Percentiles rank a stretch among this genome's conserved stretches.
These are phyloP conservation scores for Tokudaia tokunoshimensis DNA, from an alignment of 2,797 vertebrate genomes.

Conservation along the genomic window DNA sequence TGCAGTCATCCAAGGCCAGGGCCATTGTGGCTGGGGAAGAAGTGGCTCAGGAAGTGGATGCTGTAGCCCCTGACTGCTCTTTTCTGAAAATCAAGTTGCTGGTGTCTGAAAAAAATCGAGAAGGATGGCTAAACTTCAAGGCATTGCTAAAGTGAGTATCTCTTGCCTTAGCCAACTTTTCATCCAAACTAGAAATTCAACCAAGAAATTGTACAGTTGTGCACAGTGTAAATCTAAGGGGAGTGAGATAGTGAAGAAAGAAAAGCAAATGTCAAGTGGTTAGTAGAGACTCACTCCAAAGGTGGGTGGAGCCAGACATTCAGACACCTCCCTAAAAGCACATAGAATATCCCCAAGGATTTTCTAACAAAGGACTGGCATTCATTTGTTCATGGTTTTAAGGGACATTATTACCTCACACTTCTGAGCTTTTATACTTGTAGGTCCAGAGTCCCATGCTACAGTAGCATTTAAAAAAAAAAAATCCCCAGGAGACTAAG, in stretches of 20 bases:
- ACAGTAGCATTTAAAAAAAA: background rate
- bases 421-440: background rate
- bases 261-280: background rate
- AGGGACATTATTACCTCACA: background rate
- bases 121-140: conserved; percentile 89
- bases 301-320: background rate
- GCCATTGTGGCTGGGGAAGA: conserved; percentile 88
- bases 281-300: background rate
- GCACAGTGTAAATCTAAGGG: background rate
- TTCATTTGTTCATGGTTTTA: background rate
- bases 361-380: background rate
- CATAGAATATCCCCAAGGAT: background rate
- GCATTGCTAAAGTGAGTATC: conserved; percentile 85
- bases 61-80: conserved; percentile 84
- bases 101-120: conserved; percentile 85
- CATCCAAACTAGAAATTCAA: background rate
- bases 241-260: background rate
- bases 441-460: background rate
- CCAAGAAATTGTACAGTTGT: background rate
- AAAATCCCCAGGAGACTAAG: too few species aligned
- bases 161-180: background rate
- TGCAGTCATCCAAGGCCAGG: conserved; percentile 87
- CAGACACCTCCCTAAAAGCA: background rate
- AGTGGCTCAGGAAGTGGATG: conserved; percentile 88
- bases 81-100: conserved; percentile 88